phyloP scores from a whole-genome alignment of 2,113 vertebrate genomes.

The Phalacrocorax aristotelis region DNA sequence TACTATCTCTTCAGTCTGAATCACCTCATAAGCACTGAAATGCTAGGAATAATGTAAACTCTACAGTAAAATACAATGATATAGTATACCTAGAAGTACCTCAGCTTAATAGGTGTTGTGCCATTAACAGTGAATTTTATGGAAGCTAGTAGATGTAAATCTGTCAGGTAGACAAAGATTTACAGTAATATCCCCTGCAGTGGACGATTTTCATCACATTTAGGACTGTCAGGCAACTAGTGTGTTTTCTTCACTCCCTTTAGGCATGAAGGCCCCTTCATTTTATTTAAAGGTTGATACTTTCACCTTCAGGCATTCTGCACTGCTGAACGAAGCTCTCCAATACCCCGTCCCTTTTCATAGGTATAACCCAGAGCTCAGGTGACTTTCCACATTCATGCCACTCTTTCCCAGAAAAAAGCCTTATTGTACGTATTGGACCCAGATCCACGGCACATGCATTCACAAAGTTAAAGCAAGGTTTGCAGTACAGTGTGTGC shows the following conservation, averaged over 20 bases:
- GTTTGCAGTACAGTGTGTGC: neutral
- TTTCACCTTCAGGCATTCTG: constrained; percentile 53
- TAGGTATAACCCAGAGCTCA: neutral
- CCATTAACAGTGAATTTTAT: constrained; percentile 79
- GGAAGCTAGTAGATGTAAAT: constrained; percentile 73
- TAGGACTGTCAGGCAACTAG: constrained; percentile 50
- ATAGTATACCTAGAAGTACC: constrained; percentile 73
- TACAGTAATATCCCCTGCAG: constrained; percentile 65
- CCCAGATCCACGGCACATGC: fast-evolving
- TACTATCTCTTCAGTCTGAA: constrained; percentile 68
- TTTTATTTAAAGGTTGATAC: constrained; percentile 53
- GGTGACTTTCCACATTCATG: neutral
- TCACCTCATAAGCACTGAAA: constrained; percentile 64
- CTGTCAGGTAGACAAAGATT: constrained; percentile 76
- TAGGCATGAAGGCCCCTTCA: constrained; percentile 34
- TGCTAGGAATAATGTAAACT: constrained; percentile 74
- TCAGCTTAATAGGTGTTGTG: constrained; percentile 78
- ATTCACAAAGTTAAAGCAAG: neutral
- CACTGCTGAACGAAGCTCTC: neutral
- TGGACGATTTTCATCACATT: constrained; percentile 74
- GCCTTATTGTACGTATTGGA: fast-evolving
- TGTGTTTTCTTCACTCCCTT: constrained; percentile 56
- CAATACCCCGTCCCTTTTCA: neutral
- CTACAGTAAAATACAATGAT: constrained; percentile 74
- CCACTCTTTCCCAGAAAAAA: neutral